Conservation (phyloP, 2,113 vertebrate species). For the Prolemur simus region DNA sequence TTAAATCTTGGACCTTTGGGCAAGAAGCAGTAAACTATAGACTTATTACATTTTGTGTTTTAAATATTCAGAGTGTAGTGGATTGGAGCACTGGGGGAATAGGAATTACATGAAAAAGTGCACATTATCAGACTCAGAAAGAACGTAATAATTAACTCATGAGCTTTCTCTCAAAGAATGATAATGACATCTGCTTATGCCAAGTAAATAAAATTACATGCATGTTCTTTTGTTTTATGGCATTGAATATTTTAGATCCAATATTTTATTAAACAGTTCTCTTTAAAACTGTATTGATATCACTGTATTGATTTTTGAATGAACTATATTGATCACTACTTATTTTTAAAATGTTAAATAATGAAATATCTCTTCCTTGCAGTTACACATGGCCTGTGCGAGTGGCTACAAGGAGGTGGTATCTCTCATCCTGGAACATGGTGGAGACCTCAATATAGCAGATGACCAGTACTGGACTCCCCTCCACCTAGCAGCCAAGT, state of each 20-base stretch:
- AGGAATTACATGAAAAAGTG: background rate
- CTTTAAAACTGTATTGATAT: background rate
- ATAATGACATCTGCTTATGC: background rate
- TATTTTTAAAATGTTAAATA: background rate
- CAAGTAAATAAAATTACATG: fast-evolving
- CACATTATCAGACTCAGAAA: background rate
- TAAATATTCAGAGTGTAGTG: background rate
- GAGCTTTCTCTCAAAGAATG: background rate
- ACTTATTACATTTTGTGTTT: background rate
- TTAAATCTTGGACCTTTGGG: background rate
- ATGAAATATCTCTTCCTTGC: background rate
- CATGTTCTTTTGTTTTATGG: background rate
- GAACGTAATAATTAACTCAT: background rate
- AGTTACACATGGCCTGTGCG: constrained; percentile 95
- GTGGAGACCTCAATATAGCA: constrained; percentile 86
- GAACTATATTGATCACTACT: background rate
- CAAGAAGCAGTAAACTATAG: background rate
- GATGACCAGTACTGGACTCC: constrained; percentile 93
- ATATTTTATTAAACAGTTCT: background rate
- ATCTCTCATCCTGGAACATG: constrained; percentile 87
- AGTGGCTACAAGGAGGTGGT: constrained; percentile 93
- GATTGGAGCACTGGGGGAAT: background rate
- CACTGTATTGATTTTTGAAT: no score
- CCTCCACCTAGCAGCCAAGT: constrained; percentile 95
- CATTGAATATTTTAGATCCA: background rate